phyloP scores from a whole-genome alignment of 2,113 vertebrate genomes.

The Axis porcinus region DNA sequence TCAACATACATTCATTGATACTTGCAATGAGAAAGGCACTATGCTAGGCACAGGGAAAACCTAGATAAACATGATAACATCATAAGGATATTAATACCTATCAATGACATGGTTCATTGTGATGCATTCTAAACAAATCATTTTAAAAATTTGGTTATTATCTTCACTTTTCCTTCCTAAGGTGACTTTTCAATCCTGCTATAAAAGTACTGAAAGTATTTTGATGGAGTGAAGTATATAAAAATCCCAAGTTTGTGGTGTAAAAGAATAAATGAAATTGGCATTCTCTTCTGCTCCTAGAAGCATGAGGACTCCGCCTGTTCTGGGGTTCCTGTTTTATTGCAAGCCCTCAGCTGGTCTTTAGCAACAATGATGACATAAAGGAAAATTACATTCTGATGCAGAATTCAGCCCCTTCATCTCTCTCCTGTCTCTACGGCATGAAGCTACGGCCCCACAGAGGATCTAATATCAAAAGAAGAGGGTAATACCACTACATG shows the following conservation, averaged over 20 bases:
- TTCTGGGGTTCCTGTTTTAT: not conserved
- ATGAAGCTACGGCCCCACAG: constrained; percentile 19
- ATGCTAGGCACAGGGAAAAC: not conserved
- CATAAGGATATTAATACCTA: not conserved
- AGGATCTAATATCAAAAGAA: constrained; percentile 75
- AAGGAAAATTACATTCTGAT: constrained; percentile 39
- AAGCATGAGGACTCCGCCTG: constrained; percentile 27
- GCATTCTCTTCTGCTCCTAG: not conserved
- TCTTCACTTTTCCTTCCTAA: not conserved
- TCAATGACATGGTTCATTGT: not conserved
- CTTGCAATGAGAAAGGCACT: not conserved
- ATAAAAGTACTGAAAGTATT: not conserved
- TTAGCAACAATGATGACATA: constrained; percentile 36
- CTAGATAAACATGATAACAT: not conserved
- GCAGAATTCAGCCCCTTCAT: constrained; percentile 51
- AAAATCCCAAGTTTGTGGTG: not conserved
- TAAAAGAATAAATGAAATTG: not conserved
- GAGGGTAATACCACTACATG: constrained; percentile 52
- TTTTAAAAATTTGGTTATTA: not conserved
- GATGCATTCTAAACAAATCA: not conserved
- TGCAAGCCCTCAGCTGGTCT: constrained; percentile 44
- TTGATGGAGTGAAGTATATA: not conserved
- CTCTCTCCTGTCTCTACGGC: constrained; percentile 52
- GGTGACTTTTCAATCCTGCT: not conserved
- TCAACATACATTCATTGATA: not conserved